These are phyloP conservation scores for Himantopus leucocephalus DNA, from an alignment of 2,113 vertebrate species.

Conservation along the genomic window DNA sequence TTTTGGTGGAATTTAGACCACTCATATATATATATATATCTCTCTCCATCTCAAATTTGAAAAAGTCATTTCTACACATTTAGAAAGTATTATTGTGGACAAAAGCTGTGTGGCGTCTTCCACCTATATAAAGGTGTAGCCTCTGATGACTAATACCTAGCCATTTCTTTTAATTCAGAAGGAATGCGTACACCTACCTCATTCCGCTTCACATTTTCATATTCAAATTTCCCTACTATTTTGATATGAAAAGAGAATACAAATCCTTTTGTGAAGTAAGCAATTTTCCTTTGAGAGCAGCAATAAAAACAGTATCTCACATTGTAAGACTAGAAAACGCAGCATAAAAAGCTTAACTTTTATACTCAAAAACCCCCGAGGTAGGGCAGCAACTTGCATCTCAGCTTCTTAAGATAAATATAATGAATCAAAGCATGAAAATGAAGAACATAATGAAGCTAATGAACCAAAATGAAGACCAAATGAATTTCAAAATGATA, in stretches of 20 bases:
- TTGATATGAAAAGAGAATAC: not conserved
- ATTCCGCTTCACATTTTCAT: not conserved
- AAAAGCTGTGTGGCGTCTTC: not conserved
- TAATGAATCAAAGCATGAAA: not conserved
- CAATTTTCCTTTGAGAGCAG: conserved; percentile 22
- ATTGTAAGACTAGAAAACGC: not conserved
- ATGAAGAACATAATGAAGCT: not conserved
- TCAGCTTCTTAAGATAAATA: conserved; percentile 13
- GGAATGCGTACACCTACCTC: rapidly evolving
- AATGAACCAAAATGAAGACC: not conserved
- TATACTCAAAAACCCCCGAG: not conserved
- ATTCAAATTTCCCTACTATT: not conserved
- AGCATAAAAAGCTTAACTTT: conserved; percentile 12
- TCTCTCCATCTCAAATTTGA: not conserved
- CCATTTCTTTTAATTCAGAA: not conserved
- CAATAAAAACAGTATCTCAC: not conserved
- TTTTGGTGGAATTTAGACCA: not conserved
- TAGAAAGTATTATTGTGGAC: not conserved
- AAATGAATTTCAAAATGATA: not conserved
- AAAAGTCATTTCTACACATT: rapidly evolving
- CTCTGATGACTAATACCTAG: not conserved
- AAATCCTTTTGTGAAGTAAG: not conserved
- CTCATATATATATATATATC: not conserved
- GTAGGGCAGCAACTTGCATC: not conserved
- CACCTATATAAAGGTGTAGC: not conserved